A percentile compares a stretch with the other conserved stretches of the same genome.
Conservation (phyloP, 2,888 invertebrate species). For the Ceramica pisi region DNA sequence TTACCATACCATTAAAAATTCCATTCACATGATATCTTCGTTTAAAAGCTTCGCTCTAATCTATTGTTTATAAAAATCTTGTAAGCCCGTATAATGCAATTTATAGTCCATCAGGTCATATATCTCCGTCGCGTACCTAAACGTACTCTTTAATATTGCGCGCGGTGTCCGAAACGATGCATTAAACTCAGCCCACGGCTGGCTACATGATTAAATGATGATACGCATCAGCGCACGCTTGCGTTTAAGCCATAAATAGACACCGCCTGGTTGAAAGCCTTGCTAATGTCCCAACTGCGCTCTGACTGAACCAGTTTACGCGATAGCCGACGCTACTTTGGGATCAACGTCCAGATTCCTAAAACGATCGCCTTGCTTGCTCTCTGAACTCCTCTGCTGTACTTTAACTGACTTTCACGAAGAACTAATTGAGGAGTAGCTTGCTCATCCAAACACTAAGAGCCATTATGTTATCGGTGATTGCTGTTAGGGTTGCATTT, state of each 20-base stretch:
- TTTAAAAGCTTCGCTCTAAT: constrained; percentile 2
- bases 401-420: not conserved
- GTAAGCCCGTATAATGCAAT: not conserved
- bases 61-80: not conserved
- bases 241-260: constrained; percentile 43
- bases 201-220: constrained; percentile 54
- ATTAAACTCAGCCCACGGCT: constrained; percentile 46
- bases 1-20: constrained; percentile 6
- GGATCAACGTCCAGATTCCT: constrained; percentile 9
- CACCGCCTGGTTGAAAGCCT: constrained; percentile 19
- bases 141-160: constrained; percentile 51
- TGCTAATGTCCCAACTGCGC: constrained; percentile 27
- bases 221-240: constrained; percentile 54
- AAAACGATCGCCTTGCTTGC: not conserved
- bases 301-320: constrained; percentile 29
- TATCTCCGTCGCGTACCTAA: constrained; percentile 12
- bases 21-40: not conserved
- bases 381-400: not conserved
- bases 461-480: not conserved
- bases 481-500: not conserved
- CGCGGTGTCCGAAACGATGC: constrained; percentile 36
- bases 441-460: not conserved
- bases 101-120: constrained; percentile 13
- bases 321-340: constrained; percentile 5
- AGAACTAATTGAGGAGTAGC: not conserved